Percentiles rank a stretch among this genome's conserved stretches.
phyloP scores from a whole-genome alignment of 2,888 invertebrate species.

The Tinea semifulvella region DNA sequence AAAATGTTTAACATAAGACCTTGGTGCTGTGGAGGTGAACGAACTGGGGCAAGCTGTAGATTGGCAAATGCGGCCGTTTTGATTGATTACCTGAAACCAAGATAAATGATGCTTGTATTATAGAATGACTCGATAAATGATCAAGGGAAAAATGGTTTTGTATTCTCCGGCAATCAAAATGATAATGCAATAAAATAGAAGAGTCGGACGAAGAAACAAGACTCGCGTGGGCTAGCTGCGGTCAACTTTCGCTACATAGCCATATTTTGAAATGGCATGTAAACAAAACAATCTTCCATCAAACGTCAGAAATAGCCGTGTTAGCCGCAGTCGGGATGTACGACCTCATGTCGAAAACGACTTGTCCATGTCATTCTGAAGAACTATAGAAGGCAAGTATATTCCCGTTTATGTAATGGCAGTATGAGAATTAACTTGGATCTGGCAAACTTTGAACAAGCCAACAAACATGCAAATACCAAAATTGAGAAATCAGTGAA shows the following conservation, averaged over 20 bases:
- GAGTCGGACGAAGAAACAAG: constrained; percentile 18
- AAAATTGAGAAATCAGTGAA: too few species aligned
- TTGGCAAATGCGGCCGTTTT: constrained; percentile 38
- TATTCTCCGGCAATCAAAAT: neutral
- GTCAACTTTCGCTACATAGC: constrained; percentile 13
- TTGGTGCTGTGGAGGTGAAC: constrained; percentile 46
- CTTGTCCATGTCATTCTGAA: constrained; percentile 36
- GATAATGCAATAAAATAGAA: constrained; percentile 2
- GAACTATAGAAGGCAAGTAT: constrained; percentile 10
- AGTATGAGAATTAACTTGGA: too few species aligned
- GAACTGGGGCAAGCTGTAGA: constrained; percentile 29
- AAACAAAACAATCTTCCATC: constrained; percentile 55
- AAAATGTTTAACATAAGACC: constrained; percentile 37
- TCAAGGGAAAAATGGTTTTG: neutral
- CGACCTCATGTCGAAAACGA: constrained; percentile 33
- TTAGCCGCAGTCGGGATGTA: constrained; percentile 35
- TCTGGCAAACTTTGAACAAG: too few species aligned
- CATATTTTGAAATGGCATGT: constrained; percentile 25
- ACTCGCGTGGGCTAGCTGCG: constrained; percentile 29
- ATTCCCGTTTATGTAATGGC: too few species aligned
- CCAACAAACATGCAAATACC: too few species aligned
- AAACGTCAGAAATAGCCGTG: constrained; percentile 48
- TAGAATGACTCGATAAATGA: constrained; percentile 5
- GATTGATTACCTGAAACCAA: constrained; percentile 41
- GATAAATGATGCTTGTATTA: constrained; percentile 24